Base-by-base conservation (phyloP, 2,888 invertebrate genomes). In the Anarsia innoxiella region DNA sequence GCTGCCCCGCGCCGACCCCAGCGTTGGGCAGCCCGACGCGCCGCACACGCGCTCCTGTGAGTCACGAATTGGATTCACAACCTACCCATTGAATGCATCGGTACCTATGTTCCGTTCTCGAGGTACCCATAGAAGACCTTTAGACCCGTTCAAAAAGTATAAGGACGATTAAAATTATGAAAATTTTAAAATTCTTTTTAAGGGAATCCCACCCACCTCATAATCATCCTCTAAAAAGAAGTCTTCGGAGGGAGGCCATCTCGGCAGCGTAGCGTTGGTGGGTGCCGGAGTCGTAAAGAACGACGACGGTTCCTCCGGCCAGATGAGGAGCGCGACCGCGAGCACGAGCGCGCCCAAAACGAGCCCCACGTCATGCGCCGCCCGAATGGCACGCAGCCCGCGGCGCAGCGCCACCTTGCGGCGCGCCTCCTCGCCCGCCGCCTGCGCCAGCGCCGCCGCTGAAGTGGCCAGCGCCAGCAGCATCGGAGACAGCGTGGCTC, bases 401-500 rank as follows among this genome's bases (percentile, higher is more conserved):
- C 88, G 49, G 49, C 84, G 42, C 47, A 87, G 37, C 43, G 82
- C 61, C 42, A 74, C 51, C 55, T 82, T 62, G 35, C 78, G 57
- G 36, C 80, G 68, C 4, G 55, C 48, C 39, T 84, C 84, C 53
- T 84, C 84, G 38, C 82, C 79, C 0, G 79, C 78, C 0, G 86
- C 80, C 54, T 88, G 88, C 1, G 88, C 82, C 12, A 87, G 59
- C 1, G 88, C 80, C n/a, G 88, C 88, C 2, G 88, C 82, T 1
- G 88, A 86, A 1, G 88, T 86, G 1, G 87, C 85, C 25, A 89
- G 52, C 0, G 88, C 84, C 15, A 89, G 62, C 0, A 88, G 87
- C 56, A 88, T 74, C 38, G 87, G 89, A 1, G 88, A 87, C 48
- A 88, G 74, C 39, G 87, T 67, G 2, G 89, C 48, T 0, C 93